Evolutionary conservation across 2,888 invertebrate genomes (phyloP), one percentile per base, ranked within the genome.

Genomic region (Drosophila multiciliata): DNA sequence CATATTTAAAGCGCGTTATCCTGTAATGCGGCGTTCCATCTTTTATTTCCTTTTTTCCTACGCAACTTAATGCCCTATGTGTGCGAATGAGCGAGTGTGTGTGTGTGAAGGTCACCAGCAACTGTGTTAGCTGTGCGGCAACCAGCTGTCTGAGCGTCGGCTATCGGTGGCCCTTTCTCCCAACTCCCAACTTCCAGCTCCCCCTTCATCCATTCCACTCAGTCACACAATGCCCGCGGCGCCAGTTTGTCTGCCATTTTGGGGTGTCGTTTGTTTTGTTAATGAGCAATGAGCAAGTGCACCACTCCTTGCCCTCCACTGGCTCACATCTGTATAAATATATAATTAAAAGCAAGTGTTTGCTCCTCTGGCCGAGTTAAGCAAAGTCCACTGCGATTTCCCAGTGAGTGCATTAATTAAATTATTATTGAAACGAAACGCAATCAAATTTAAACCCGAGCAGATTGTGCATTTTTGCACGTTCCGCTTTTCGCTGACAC

Each of bases 1-100:
- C 86, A 88, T 87, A 85, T 88, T 85, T 73, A 40, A 68, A 71
- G 83, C 63, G 60, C 82, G 78, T 88, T 88, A 88, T 82, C 75
- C 81, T 80, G 77, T 81, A 85, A 85, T 85, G 81, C 80, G 77
- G 11, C 49, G 23, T 64, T 48, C 49, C 72, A 68, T 62, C 77
- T 73, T 73, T 69, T 73, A 67, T 60, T 80, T 80, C 12, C 36
- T 52, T 66, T 50, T 32, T 35, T 61, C 38, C 42, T 80, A 76
- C 78, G 80, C 69, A 73, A 69, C 66, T 20, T 53, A 49, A 75
- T 75, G 70, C 49, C 52, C 48, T 36, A 23, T 58, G 65, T 53
- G 42, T 23, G 53, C 45, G 53, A 54, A 54, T 49, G 35, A 52
- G 11, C 11, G 49, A 42, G 53, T 55, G 53, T 26, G 36, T 48